Conservation (phyloP, 2,113 vertebrate species). For the Triplophysa tibetana region DNA sequence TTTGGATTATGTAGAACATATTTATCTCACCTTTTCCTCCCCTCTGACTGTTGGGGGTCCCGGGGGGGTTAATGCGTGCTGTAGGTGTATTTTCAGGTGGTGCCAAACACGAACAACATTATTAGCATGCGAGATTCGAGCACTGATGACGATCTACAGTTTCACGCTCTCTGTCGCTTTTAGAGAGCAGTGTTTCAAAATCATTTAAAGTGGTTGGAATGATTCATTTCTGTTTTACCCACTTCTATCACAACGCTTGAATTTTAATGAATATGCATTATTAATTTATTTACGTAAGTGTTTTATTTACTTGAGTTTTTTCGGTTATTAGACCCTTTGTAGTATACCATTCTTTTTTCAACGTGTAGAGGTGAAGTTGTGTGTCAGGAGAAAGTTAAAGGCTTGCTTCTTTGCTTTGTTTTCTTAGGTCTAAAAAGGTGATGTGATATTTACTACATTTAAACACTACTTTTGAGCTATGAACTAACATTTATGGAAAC, state of each 20-base stretch:
- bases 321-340: neutral
- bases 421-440: too few relatives aligned
- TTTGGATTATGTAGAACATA: conserved; percentile 68
- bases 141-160: conserved; percentile 60
- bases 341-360: neutral
- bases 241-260: conserved; percentile 22
- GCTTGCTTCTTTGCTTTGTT: too few relatives aligned
- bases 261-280: conserved; percentile 7
- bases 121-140: conserved; percentile 60
- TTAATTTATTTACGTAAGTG: neutral
- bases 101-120: conserved; percentile 61
- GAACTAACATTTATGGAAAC: too few relatives aligned
- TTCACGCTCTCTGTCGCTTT: conserved; percentile 16
- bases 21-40: conserved; percentile 68
- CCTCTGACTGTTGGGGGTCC: conserved; percentile 61
- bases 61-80: neutral
- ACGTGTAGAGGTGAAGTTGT: neutral
- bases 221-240: conserved; percentile 21
- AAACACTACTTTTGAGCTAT: too few relatives aligned
- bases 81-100: conserved; percentile 46
- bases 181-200: conserved; percentile 54
- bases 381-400: too few relatives aligned
- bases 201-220: conserved; percentile 24
- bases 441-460: too few relatives aligned
- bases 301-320: neutral